phyloP scores from a whole-genome alignment of 2,888 invertebrate species.

The Parnassius mnemosyne region DNA sequence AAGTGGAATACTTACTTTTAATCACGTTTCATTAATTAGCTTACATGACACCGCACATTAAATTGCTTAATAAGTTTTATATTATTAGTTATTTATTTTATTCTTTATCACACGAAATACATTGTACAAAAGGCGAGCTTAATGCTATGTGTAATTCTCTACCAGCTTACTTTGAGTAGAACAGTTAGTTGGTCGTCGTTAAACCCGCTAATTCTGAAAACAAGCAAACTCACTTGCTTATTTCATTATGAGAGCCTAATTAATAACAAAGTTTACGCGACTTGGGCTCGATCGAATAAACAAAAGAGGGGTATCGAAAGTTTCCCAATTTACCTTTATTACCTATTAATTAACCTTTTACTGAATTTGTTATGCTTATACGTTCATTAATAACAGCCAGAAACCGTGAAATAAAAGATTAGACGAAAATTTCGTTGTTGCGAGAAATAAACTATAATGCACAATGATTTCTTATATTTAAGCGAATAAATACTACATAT shows the following conservation, averaged over 20 bases:
- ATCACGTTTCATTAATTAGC: too few relatives aligned
- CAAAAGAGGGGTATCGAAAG: conserved; percentile 3
- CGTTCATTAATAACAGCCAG: background rate
- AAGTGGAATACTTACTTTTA: too few relatives aligned
- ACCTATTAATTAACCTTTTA: conserved; percentile 14
- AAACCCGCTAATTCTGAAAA: too few relatives aligned
- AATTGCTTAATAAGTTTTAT: too few relatives aligned
- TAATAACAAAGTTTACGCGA: background rate
- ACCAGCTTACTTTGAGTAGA: too few relatives aligned
- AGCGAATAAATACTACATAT: background rate
- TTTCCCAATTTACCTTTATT: conserved; percentile 15
- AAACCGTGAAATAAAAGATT: background rate
- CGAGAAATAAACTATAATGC: background rate
- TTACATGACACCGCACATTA: too few relatives aligned
- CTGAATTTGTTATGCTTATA: background rate
- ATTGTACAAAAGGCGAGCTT: too few relatives aligned
- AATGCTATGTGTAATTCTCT: too few relatives aligned
- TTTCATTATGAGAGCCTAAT: background rate
- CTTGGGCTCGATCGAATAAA: background rate
- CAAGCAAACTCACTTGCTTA: background rate
- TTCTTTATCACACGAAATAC: too few relatives aligned
- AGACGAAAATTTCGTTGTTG: background rate
- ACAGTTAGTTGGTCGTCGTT: too few relatives aligned
- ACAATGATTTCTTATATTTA: background rate
- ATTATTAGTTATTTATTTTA: too few relatives aligned